Base-by-base conservation (phyloP, 1,140 invertebrate genomes). In the Cydia fagiglandana region DNA sequence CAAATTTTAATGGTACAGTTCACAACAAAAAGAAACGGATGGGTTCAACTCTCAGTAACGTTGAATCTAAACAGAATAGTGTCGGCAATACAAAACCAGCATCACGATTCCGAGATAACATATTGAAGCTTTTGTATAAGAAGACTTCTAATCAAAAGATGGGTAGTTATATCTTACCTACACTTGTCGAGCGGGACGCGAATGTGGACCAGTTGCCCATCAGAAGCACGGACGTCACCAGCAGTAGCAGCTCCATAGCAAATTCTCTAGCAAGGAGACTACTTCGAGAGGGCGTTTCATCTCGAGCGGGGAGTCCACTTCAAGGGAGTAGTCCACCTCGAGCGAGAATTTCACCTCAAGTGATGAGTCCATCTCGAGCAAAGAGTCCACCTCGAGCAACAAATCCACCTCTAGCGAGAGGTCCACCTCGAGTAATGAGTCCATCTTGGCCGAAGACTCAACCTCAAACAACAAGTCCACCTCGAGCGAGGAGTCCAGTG, bases 71-170 rank as follows among this genome's bases (percentile, higher is more conserved):
- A 34, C 12, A 20, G 30, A 15, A 73, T 28, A 24, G 20, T 24
- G 56, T 10, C 9, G 56, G 66, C 20, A 77, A 83, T 75, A 34
- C 76, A 12, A 85, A 82, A 84, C 79, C 84, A 41, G 83, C 86
- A 7, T 73, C 64, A n/a, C 76, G 83, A 56, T 81, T 88, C 30
- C 86, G 85, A 78, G 85, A 89, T 75, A 89, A 82, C 83, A 86
- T 90, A 82, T 73, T 88, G 34, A 82, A 87, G 74, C 79, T 90
- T 34, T 75, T 89, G 50, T 84, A 85, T 47, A 89, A 87, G 73
- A 86, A 84, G 73, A 53, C 77, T 41, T 74, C 78, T 50, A 38
- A 20, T 70, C 77, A 80, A 74, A 64, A 74, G n/a, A 75, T 75
- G 38, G 77, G 64, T 38, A 70, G 13, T 20, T 2, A 61, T 61